Evolutionary conservation across 2,888 invertebrate genomes (phyloP), one percentile per base, ranked within the genome.

Genomic region (Helicoverpa assulta): DNA sequence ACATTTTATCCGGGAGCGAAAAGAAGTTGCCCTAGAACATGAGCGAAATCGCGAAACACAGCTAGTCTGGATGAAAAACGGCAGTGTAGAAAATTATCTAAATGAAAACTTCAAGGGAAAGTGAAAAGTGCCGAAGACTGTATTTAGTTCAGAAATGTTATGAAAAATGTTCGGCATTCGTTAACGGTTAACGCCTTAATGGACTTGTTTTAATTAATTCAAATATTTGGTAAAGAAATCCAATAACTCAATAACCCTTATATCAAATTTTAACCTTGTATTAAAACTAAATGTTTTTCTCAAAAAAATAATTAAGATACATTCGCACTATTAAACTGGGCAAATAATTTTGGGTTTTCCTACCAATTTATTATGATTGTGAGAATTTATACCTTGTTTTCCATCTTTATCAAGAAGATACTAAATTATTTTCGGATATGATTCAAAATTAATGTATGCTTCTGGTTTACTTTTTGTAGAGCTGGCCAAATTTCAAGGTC

Each of bases 121-220:
- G 47, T 47, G 47, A 47, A 47, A 47, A 47, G 5, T 47, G 47
- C 16, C n/a, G 47, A 47, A 47, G 47, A n/a, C 47, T n/a, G 6
- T 12, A 12, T 47, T 47, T n/a, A n/a, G 47, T 16, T 47, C 47
- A n/a, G 47, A 7, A 47, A 47, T 47, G 47, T 47, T 5, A 47
- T n/a, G 47, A 47, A 47, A 47, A 47, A 47, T 47, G 16, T 16
- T n/a, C 47, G 47, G n/a, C 47, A 16, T 16, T 47, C 47, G n/a
- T 47, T 47, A 47, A 47, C n/a, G 47, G 47, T 47, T 47, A n/a
- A 47, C 47, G 47, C 47, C 47, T 47, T n/a, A 5, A n/a, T 47
- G n/a, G n/a, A 47, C n/a, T 47, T 47, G 47, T 47, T 47, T 47
- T 47, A 47, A 47, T n/a, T 47, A 47, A 47, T 47, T 47, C 47